These are phyloP conservation scores for Himalopsyche phryganea DNA, from an alignment of 1,140 invertebrate genomes.

Conservation along the genomic window DNA sequence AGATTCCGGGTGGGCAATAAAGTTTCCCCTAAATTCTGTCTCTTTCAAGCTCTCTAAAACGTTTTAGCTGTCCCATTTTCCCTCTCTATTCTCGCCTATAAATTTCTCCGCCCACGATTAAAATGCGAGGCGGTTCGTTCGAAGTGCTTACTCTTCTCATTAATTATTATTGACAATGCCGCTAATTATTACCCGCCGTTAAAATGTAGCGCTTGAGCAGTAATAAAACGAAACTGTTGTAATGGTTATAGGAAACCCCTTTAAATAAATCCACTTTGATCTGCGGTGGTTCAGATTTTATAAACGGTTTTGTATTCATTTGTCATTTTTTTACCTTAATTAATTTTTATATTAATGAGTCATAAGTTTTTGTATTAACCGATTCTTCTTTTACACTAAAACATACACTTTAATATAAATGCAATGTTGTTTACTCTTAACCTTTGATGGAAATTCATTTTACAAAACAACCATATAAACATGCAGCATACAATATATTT, in stretches of 20 bases:
- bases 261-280: slow-evolving; percentile 9
- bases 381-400: too few species aligned
- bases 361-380: too few species aligned
- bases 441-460: too few species aligned
- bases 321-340: too few species aligned
- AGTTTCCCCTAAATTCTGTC: not conserved
- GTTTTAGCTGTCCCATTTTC: slow-evolving; percentile 12
- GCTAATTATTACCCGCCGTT: slow-evolving; percentile 29
- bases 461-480: too few species aligned
- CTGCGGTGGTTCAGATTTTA: too few species aligned
- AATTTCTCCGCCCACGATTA: slow-evolving; percentile 27
- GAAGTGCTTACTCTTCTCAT: slow-evolving; percentile 19
- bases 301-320: too few species aligned
- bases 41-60: not conserved
- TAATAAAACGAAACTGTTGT: slow-evolving; percentile 14
- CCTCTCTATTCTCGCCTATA: slow-evolving; percentile 16
- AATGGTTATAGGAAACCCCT: slow-evolving; percentile 14
- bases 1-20: too few species aligned
- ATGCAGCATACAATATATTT: too few species aligned
- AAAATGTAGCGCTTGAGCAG: slow-evolving; percentile 18
- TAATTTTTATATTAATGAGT: too few species aligned
- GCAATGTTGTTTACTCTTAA: too few species aligned
- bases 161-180: slow-evolving; percentile 34
- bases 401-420: too few species aligned
- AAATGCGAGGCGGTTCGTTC: slow-evolving; percentile 19